Evolutionary conservation across 1,140 invertebrate genomes (phyloP), one percentile per base, ranked within the genome.

Genomic region (Sarcophaga bullata): DNA sequence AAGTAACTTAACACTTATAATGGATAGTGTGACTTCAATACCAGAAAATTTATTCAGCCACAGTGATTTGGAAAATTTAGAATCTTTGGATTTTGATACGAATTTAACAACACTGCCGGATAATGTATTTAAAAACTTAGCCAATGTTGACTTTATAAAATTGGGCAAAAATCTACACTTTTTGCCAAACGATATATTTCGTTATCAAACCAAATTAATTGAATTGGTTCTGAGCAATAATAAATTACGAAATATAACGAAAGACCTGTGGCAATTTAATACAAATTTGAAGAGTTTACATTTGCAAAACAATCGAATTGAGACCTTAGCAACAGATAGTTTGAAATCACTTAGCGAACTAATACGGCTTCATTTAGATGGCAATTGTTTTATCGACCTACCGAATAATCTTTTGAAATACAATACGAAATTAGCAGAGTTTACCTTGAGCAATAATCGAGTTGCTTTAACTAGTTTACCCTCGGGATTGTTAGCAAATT

Each of bases 151-250:
- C 83, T 91, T 91, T 75, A 91, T 95, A 47, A 93, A 94, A 85
- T 89, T 95, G 81, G 93, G 92, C 54, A 90, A 91, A 81, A 94
- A 94, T 85, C 86, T 94, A 84, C 90, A 87, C 6, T 90, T 90
- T 85, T 88, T 95, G 84, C 92, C 92, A 17, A 89, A 89, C 6
- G 92, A 91, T 13, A 88, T 93, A 62, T 94, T 95, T 85, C 89
- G 91, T 62, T 91, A 93, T 87, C 90, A 94, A 84, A 90, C 89
- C 37, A 91, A 92, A 80, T 85, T 95, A 54, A 88, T 89, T 82
- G 91, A 91, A 48, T 86, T 94, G 54, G 93, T 93, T 82, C 85
- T 94, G 46, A 93, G 93, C 93, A 91, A 91, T 85, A 95, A 94
- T 85, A 91, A 92, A 82, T 88, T 95, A 76, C 91, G 90, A 10